phyloP scores from a whole-genome alignment of 92 coral and sea anemone genomes.

The Umimayanthus chanpuru region DNA sequence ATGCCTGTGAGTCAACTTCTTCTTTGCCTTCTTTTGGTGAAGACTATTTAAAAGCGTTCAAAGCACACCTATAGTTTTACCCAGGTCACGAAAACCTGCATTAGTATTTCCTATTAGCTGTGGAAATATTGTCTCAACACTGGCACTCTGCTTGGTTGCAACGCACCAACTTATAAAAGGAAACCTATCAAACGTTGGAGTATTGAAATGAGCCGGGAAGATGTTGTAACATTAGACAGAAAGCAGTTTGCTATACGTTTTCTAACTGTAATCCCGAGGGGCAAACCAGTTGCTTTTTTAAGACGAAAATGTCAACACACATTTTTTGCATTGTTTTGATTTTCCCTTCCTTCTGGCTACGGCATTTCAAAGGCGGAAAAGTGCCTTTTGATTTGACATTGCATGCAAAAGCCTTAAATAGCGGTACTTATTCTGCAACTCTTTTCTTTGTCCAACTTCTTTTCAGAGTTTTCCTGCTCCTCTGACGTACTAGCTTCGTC shows the following conservation, averaged over 20 bases:
- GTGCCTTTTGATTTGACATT: background rate
- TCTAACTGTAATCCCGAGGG: background rate
- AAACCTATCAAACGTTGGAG: background rate
- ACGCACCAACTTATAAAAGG: too few species aligned
- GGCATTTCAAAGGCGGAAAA: constrained; percentile 19
- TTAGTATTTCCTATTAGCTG: too few species aligned
- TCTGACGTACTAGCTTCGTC: constrained; percentile 12
- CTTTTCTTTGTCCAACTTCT: background rate
- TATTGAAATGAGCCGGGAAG: background rate
- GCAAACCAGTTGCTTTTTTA: too few species aligned
- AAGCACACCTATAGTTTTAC: too few species aligned
- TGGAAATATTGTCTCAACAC: too few species aligned
- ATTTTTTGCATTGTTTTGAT: background rate
- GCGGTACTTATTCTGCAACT: background rate
- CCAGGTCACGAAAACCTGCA: too few species aligned
- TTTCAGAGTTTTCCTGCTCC: background rate
- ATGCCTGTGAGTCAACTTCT: too few species aligned
- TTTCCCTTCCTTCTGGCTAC: background rate
- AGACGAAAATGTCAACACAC: background rate
- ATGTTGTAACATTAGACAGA: background rate
- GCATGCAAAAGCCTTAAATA: background rate
- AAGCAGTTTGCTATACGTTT: background rate
- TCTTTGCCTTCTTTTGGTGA: too few species aligned
- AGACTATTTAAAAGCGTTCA: too few species aligned
- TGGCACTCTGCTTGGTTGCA: too few species aligned